These are phyloP conservation scores for Mythimna ferrago DNA, from an alignment of 2,888 invertebrate genomes.

Conservation along the genomic window DNA sequence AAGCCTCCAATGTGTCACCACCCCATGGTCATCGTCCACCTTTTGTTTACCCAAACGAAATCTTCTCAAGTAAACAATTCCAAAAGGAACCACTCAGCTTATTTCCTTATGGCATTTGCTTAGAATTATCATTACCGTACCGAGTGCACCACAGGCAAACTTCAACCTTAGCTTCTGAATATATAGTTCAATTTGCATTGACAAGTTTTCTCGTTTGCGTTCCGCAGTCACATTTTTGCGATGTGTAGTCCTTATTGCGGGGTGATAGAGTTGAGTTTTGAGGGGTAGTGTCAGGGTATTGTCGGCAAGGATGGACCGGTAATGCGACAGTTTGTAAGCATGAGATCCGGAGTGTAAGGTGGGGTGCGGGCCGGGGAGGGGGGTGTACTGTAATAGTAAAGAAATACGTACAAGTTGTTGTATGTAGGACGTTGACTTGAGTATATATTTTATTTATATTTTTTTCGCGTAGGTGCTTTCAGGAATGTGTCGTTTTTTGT, in stretches of 20 bases:
- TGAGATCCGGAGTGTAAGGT: conserved; percentile 83
- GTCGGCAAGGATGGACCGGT: conserved; percentile 84
- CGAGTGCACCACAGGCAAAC: conserved; percentile 69
- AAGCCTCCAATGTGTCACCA: conserved; percentile 43
- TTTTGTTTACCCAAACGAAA: conserved; percentile 69
- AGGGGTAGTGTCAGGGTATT: conserved; percentile 73
- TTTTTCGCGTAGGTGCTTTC: conserved; percentile 66
- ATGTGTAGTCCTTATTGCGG: conserved; percentile 63
- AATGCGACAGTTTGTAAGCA: conserved; percentile 91
- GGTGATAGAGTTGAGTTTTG: conserved; percentile 74
- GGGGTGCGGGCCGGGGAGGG: conserved; percentile 64
- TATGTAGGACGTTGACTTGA: conserved; percentile 82
- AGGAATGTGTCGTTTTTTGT: conserved; percentile 49
- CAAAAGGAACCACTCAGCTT: conserved; percentile 78
- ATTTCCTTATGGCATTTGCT: conserved; percentile 86
- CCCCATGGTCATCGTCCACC: conserved; percentile 66
- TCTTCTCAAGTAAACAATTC: conserved; percentile 77
- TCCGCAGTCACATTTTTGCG: conserved; percentile 67
- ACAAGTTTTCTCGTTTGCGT: conserved; percentile 60
- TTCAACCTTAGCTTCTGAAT: conserved; percentile 67
- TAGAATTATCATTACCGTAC: conserved; percentile 84
- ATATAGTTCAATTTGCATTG: conserved; percentile 75
- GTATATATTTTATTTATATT: conserved; percentile 81
- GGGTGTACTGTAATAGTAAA: conserved; percentile 79
- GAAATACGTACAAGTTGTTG: conserved; percentile 84